Percentiles rank a stretch among this genome's conserved stretches.
These are phyloP conservation scores for Rhamnusium bicolor DNA, from an alignment of 2,888 invertebrate genomes.

Conservation along the genomic window DNA sequence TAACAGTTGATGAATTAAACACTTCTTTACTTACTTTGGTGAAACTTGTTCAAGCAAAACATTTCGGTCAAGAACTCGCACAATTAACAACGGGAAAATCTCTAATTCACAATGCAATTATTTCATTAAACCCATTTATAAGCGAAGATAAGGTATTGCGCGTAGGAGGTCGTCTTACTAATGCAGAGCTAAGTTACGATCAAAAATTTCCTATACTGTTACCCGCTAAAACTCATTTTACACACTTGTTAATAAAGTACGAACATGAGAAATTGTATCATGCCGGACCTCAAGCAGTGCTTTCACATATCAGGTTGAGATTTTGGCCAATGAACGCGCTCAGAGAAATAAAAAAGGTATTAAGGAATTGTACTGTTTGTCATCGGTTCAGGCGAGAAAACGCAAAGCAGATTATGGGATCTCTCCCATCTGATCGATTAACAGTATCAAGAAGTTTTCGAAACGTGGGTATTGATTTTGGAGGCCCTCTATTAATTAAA, in stretches of 20 bases:
- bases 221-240: constrained; percentile 6
- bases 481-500: too few species aligned
- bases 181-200: background rate
- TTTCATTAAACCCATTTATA: constrained; percentile 11
- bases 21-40: background rate
- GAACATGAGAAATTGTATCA: background rate
- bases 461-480: too few species aligned
- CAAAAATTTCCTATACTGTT: constrained; percentile 16
- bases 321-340: background rate
- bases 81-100: background rate
- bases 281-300: background rate
- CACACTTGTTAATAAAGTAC: background rate
- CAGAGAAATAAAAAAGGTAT: background rate
- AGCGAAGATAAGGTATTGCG: background rate
- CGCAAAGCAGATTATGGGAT: background rate
- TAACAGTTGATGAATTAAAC: background rate
- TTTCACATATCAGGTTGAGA: background rate
- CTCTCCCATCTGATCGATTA: too few species aligned
- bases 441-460: too few species aligned
- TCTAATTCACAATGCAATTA: background rate
- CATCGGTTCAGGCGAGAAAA: background rate
- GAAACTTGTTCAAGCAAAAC: background rate
- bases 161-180: constrained; percentile 3
- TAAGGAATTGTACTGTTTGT: background rate
- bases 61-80: constrained; percentile 6